A percentile compares a stretch with the other conserved stretches of the same genome.
Evolutionary conservation across 2,797 vertebrate species (phyloP).

Genomic region (Falco columbarius): DNA sequence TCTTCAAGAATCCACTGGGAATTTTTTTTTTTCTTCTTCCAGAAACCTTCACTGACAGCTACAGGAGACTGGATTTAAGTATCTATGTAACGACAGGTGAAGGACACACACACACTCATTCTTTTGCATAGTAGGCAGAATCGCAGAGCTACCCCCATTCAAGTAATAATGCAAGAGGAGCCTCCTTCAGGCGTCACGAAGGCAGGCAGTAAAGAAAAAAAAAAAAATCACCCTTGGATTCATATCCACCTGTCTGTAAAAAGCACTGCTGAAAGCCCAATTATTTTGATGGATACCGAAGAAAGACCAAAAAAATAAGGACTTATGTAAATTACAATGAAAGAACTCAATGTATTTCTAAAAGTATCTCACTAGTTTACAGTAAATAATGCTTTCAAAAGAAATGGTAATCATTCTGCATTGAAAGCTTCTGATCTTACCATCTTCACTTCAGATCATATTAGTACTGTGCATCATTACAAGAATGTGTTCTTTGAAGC

Average conservation of each 20-base stretch:
- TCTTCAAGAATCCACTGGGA: background rate
- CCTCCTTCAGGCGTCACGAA: background rate
- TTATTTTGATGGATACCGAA: background rate
- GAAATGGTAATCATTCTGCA: slow-evolving; percentile 34
- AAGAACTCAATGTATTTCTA: slow-evolving; percentile 16
- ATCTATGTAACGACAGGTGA: background rate
- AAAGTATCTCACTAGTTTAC: slow-evolving; percentile 10
- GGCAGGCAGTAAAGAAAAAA: background rate
- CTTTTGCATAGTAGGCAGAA: background rate
- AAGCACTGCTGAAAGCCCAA: slow-evolving; percentile 32
- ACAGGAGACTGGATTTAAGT: background rate
- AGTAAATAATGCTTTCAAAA: slow-evolving; percentile 66
- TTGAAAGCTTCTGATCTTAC: slow-evolving; percentile 53
- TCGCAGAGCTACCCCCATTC: background rate
- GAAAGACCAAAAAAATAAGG: background rate
- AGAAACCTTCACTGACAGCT: background rate
- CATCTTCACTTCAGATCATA: slow-evolving; percentile 46
- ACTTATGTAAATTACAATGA: slow-evolving; percentile 30
- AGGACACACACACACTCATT: background rate
- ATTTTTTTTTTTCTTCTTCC: background rate
- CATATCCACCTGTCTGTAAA: background rate
- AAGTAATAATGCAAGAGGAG: background rate
- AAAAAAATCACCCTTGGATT: slow-evolving; percentile 3
- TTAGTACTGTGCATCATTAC: slow-evolving; percentile 54
- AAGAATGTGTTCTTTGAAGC: slow-evolving; percentile 63